A percentile compares a stretch with the other conserved stretches of the same genome.
Evolutionary conservation across 2,113 vertebrate species (phyloP).

Genomic region (Lynx canadensis): DNA sequence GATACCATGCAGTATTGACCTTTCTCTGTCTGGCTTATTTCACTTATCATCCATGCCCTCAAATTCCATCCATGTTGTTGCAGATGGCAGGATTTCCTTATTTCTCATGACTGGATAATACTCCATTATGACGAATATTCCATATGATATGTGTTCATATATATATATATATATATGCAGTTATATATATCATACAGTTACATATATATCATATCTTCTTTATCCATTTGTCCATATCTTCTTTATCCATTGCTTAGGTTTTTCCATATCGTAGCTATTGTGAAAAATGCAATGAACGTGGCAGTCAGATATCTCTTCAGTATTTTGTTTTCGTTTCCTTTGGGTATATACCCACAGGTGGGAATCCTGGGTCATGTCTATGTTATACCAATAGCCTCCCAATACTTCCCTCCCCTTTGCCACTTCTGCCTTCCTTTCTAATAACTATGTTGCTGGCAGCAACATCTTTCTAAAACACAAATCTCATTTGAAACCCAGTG

Average conservation of each 20-base stretch:
- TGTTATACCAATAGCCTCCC: neutral
- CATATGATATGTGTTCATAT: too few species aligned
- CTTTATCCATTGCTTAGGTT: neutral
- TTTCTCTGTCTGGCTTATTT: neutral
- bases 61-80: neutral
- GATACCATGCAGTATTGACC: neutral
- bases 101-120: neutral
- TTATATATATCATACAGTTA: neutral
- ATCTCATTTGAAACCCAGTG: neutral
- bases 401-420: neutral
- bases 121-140: neutral
- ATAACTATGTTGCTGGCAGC: neutral
- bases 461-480: neutral
- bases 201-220: neutral
- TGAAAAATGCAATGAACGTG: neutral
- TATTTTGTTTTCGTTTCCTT: neutral
- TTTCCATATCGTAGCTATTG: neutral
- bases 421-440: neutral
- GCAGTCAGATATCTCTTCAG: neutral
- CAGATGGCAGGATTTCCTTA: neutral
- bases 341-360: neutral
- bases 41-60: neutral
- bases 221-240: neutral
- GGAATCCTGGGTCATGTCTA: neutral
- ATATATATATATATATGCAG: too few species aligned